A percentile compares a stretch with the other conserved stretches of the same genome.
Evolutionary conservation across 23 tunicate genomes (phyloP).

Genomic region (Botrylloides violaceus): DNA sequence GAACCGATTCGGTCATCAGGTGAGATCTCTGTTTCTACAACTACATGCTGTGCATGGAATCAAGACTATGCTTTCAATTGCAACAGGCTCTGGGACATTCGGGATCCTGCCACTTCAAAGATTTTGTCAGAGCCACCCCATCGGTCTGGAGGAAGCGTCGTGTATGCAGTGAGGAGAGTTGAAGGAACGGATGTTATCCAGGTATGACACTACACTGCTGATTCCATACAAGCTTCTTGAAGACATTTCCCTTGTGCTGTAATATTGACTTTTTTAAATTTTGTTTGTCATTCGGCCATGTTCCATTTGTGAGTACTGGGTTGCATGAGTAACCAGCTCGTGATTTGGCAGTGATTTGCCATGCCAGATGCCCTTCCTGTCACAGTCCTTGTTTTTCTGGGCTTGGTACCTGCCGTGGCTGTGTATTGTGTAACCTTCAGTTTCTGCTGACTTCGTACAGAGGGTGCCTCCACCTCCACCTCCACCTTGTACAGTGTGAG

Average conservation of each 20-base stretch:
- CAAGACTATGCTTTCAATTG: neutral
- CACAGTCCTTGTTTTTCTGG: no score
- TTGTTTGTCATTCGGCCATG: no score
- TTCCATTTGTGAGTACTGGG: no score
- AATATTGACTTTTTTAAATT: no score
- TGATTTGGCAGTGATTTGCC: no score
- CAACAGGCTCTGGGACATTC: constrained; percentile 52
- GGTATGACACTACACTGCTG: neutral
- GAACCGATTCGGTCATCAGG: constrained; percentile 73
- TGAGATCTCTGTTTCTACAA: neutral
- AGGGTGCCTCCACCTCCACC: no score
- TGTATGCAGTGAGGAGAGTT: constrained; percentile 51
- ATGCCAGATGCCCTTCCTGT: no score
- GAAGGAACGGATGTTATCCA: constrained; percentile 78
- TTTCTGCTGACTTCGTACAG: no score
- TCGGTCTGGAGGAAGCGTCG: constrained; percentile 26
- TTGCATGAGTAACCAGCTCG: no score
- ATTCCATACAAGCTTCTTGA: neutral
- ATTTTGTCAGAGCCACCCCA: constrained; percentile 68
- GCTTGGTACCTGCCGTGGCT: no score
- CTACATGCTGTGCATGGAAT: neutral
- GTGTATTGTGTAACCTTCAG: no score
- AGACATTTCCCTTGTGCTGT: neutral
- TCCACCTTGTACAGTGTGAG: no score
- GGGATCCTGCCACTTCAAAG: constrained; percentile 35